phyloP scores from a whole-genome alignment of 1,140 invertebrate species.

The Grapholita molesta region DNA sequence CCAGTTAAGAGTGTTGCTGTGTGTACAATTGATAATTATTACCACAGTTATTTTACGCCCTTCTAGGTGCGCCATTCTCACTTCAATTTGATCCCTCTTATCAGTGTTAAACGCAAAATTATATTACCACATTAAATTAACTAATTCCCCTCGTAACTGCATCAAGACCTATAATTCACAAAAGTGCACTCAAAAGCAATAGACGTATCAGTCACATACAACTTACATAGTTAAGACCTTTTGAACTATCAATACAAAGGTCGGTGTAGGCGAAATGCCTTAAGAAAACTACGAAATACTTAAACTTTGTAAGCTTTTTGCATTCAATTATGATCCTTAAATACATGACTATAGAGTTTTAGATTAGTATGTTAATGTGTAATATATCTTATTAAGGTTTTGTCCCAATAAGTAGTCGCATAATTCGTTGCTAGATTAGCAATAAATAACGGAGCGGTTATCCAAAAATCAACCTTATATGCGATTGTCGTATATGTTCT shows the following conservation, averaged over 20 bases:
- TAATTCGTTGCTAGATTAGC: slow-evolving; percentile 29
- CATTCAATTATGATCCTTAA: background rate
- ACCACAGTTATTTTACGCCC: no score
- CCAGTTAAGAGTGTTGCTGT: no score
- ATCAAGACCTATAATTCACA: background rate
- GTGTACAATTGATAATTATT: no score
- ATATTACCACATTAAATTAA: background rate
- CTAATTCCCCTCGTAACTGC: background rate
- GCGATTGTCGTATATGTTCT: background rate
- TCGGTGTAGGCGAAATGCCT: background rate
- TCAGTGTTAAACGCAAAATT: background rate
- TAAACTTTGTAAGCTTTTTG: background rate
- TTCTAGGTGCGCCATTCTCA: background rate
- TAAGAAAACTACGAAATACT: background rate
- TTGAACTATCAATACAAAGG: background rate
- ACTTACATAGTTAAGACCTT: background rate
- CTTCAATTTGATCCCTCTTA: background rate
- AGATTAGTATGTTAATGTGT: slow-evolving; percentile 20
- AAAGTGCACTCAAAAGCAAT: background rate
- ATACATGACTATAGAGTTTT: background rate
- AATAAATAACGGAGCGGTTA: slow-evolving; percentile 27
- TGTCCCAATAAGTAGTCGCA: slow-evolving; percentile 30
- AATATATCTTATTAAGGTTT: slow-evolving; percentile 12
- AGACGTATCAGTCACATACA: background rate
- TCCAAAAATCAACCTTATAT: background rate